Evolutionary conservation across 2,888 invertebrate genomes (phyloP).

Genomic region (Eulithis prunata): DNA sequence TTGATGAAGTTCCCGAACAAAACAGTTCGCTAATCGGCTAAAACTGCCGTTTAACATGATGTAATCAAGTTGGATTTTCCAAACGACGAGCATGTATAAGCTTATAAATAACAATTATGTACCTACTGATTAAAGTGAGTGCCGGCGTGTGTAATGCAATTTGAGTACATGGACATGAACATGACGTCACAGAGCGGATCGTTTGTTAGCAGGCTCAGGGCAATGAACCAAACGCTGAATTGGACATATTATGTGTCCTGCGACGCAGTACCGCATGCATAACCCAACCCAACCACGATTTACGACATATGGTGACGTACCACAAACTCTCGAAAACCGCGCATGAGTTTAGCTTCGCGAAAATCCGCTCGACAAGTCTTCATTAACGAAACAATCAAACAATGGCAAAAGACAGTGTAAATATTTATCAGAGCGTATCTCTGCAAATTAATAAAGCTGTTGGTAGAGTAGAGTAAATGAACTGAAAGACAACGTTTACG

Average conservation of each 20-base stretch:
- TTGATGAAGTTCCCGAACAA: constrained; percentile 22
- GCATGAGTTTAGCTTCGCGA: constrained; percentile 5
- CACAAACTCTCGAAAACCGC: constrained; percentile 19
- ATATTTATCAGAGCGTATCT: constrained; percentile 22
- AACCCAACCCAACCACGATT: constrained; percentile 68
- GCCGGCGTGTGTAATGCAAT: constrained; percentile 57
- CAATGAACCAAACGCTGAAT: constrained; percentile 78
- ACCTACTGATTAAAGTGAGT: constrained; percentile 40
- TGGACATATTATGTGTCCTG: constrained; percentile 79
- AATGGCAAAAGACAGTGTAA: constrained; percentile 18
- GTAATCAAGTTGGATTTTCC: constrained; percentile 38
- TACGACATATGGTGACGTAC: constrained; percentile 61
- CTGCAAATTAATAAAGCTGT: constrained; percentile 21
- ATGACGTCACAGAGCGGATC: constrained; percentile 72
- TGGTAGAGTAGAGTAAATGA: constrained; percentile 29
- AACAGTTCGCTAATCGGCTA: constrained; percentile 30
- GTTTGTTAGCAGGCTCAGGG: constrained; percentile 69
- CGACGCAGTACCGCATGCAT: constrained; percentile 58
- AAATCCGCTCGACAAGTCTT: constrained; percentile 8
- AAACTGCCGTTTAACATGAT: constrained; percentile 30
- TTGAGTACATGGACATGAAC: constrained; percentile 64
- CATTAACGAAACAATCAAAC: constrained; percentile 19
- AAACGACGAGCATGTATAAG: constrained; percentile 38
- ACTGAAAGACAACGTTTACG: constrained; percentile 20
- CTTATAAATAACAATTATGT: constrained; percentile 43